A percentile compares a stretch with the other conserved stretches of the same genome.
These are phyloP conservation scores for Bucorvus abyssinicus DNA, from an alignment of 2,797 vertebrate genomes.

Conservation along the genomic window DNA sequence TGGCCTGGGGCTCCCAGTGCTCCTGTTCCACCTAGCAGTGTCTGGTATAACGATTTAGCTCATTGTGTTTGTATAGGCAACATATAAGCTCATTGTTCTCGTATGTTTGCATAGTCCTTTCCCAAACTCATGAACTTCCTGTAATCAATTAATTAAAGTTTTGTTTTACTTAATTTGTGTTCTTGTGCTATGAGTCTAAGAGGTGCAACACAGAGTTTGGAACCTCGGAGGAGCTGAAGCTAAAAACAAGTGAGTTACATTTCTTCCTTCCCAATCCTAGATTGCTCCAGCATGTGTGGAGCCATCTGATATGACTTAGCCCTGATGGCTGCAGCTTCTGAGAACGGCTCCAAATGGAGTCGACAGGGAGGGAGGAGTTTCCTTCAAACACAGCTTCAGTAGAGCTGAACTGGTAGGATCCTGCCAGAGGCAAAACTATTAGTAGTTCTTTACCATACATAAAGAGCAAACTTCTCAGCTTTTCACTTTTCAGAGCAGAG, in stretches of 20 bases:
- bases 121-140: slow-evolving; percentile 35
- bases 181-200: background rate
- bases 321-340: fast-evolving
- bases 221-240: background rate
- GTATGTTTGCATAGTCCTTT: slow-evolving; percentile 31
- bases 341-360: background rate
- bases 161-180: slow-evolving; percentile 12
- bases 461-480: background rate
- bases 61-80: slow-evolving; percentile 38
- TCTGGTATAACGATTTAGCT: background rate
- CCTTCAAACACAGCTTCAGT: background rate
- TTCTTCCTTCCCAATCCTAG: background rate
- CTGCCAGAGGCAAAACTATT: background rate
- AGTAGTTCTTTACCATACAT: background rate
- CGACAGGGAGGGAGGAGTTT: background rate
- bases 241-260: background rate
- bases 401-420: background rate
- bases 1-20: background rate
- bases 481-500: background rate
- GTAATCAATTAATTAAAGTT: slow-evolving; percentile 43
- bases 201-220: background rate
- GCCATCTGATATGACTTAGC: background rate
- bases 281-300: background rate
- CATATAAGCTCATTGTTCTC: slow-evolving; percentile 45
- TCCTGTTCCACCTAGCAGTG: background rate